These are phyloP conservation scores for Lobophora halterata DNA, from an alignment of 2,888 invertebrate genomes.

Conservation along the genomic window DNA sequence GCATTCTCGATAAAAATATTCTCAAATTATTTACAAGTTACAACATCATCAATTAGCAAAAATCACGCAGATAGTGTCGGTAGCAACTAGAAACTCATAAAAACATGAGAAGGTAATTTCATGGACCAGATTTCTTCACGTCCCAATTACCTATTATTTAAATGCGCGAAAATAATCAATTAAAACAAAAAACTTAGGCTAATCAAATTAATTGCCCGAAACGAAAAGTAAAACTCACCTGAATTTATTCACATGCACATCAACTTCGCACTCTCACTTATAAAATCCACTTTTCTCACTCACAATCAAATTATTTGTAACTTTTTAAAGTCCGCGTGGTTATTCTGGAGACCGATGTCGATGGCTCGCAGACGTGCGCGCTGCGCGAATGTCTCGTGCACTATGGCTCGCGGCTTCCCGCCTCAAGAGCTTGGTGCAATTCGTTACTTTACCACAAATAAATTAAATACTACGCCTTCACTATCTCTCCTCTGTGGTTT, in stretches of 20 bases:
- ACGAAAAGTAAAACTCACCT: conserved; percentile 27
- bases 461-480: too few relatives aligned
- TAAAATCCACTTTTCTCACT: conserved; percentile 21
- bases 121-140: conserved; percentile 21
- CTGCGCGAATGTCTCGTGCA: conserved; percentile 12
- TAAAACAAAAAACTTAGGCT: conserved; percentile 22
- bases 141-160: conserved; percentile 24
- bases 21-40: too few relatives aligned
- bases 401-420: conserved; percentile 5
- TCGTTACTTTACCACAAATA: too few relatives aligned
- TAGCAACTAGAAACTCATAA: background rate
- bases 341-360: conserved; percentile 1
- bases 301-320: conserved; percentile 8
- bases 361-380: conserved; percentile 7
- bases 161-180: conserved; percentile 23
- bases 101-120: conserved; percentile 4
- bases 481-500: too few relatives aligned
- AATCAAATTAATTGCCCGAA: conserved; percentile 30
- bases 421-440: too few relatives aligned
- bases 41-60: too few relatives aligned
- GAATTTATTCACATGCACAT: conserved; percentile 26
- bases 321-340: conserved; percentile 12
- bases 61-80: too few relatives aligned
- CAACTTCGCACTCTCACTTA: conserved; percentile 23
- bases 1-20: too few relatives aligned